These are phyloP conservation scores for Micronycteris hirsuta DNA, from an alignment of 2,113 vertebrate species.

Conservation along the genomic window DNA sequence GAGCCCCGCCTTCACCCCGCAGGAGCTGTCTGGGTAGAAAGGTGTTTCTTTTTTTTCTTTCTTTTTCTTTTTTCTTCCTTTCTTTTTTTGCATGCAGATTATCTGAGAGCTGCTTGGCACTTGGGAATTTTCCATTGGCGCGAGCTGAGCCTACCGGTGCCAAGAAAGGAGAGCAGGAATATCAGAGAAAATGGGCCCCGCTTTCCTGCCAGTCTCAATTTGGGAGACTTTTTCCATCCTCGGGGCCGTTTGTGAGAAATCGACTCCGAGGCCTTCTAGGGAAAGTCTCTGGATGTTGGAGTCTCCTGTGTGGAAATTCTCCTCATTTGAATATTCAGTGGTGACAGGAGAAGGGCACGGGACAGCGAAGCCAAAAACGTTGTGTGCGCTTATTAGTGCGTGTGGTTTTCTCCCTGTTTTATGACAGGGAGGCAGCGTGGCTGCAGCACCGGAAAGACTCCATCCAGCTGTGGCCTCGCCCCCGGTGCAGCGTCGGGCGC, in stretches of 20 bases:
- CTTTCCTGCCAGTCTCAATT: constrained; percentile 82
- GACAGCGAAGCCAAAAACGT: not conserved
- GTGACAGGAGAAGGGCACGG: constrained; percentile 55
- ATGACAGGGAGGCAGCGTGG: not conserved
- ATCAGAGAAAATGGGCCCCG: constrained; percentile 78
- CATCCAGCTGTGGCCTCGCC: accelerated
- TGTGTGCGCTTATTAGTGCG: accelerated
- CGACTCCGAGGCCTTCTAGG: constrained; percentile 80
- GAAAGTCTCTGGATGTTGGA: constrained; percentile 71
- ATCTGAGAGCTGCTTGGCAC: constrained; percentile 83
- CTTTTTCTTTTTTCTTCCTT: constrained; percentile 18
- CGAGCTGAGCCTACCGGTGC: constrained; percentile 63
- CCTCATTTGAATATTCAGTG: constrained; percentile 72
- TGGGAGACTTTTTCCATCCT: constrained; percentile 83
- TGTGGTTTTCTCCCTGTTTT: not conserved
- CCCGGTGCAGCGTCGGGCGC: accelerated
- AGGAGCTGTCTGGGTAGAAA: constrained; percentile 71
- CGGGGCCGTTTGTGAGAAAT: constrained; percentile 76
- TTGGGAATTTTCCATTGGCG: constrained; percentile 83
- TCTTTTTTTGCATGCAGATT: constrained; percentile 65
- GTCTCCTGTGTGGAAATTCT: constrained; percentile 72
- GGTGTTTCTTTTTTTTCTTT: constrained; percentile 50
- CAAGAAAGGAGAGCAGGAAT: constrained; percentile 79
- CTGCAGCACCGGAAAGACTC: not conserved
- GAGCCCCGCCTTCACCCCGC: constrained; percentile 58